phyloP scores from a whole-genome alignment of 2,888 invertebrate genomes.

The Zaprionus bogoriensis region DNA sequence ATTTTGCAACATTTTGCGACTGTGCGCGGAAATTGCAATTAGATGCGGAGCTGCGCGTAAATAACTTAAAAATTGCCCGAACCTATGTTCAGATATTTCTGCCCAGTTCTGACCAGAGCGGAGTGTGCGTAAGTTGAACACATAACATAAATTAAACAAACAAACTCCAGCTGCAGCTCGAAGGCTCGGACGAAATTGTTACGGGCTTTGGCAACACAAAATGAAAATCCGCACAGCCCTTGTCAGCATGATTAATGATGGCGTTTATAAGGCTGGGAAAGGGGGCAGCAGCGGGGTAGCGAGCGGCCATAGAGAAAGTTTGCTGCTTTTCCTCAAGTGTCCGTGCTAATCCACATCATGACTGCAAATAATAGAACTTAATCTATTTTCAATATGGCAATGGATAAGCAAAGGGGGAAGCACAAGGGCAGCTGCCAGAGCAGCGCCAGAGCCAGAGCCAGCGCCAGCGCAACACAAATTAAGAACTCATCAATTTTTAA shows the following conservation, averaged over 20 bases:
- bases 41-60: slow-evolving; percentile 58
- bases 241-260: slow-evolving; percentile 77
- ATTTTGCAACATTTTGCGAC: slow-evolving; percentile 65
- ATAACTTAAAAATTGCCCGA: slow-evolving; percentile 48
- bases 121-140: slow-evolving; percentile 37
- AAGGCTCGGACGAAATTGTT: slow-evolving; percentile 52
- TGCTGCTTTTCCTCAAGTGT: slow-evolving; percentile 60
- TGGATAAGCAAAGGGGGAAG: background rate
- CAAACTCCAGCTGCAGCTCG: slow-evolving; percentile 43
- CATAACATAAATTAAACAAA: slow-evolving; percentile 66
- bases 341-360: slow-evolving; percentile 79
- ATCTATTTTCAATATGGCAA: slow-evolving; percentile 79
- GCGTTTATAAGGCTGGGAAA: slow-evolving; percentile 74
- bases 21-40: slow-evolving; percentile 71
- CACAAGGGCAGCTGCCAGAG: background rate
- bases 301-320: slow-evolving; percentile 28
- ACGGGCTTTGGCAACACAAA: slow-evolving; percentile 42
- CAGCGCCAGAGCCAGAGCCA: too few species aligned
- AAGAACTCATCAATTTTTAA: slow-evolving; percentile 79
- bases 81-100: background rate
- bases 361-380: slow-evolving; percentile 80
- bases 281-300: too few species aligned
- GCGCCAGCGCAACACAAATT: slow-evolving; percentile 70
- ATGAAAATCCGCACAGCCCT: slow-evolving; percentile 69
- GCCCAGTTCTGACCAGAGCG: slow-evolving; percentile 11